phyloP scores from a whole-genome alignment of 2,797 vertebrate species.

The Tokudaia muenninki region DNA sequence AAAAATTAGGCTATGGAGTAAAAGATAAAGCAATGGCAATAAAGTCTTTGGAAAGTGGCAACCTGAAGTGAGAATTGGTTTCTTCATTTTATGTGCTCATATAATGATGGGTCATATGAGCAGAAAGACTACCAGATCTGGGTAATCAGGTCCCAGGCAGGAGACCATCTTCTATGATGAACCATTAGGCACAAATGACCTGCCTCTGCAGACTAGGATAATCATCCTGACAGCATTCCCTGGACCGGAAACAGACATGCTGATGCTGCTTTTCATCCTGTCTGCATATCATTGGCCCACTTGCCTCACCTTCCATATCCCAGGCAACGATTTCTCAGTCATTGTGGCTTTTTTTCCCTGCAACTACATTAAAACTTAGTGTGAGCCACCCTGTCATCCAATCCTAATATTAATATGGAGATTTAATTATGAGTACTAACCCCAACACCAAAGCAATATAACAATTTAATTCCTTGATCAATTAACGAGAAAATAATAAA shows the following conservation, averaged over 20 bases:
- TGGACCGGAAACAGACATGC: not conserved
- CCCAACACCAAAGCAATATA: not conserved
- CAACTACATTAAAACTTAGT: conserved; percentile 66
- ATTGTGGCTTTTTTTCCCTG: conserved; percentile 14
- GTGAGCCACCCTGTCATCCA: not conserved
- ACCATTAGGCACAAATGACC: conserved; percentile 7
- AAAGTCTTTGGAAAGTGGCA: not conserved
- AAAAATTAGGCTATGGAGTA: not conserved
- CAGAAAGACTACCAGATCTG: not conserved
- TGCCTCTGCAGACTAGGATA: conserved; percentile 16
- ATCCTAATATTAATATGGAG: not conserved
- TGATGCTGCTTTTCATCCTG: conserved; percentile 23
- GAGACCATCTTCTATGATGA: not conserved
- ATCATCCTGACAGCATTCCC: conserved; percentile 1
- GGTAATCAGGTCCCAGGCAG: not conserved
- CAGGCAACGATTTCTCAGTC: not conserved
- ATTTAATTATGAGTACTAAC: conserved; percentile 67
- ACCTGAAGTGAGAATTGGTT: not conserved
- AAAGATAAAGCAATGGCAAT: conserved; percentile 16
- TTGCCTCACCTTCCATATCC: conserved; percentile 7
- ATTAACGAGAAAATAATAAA: conserved; percentile 44
- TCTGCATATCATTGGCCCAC: conserved; percentile 16
- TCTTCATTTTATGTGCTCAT: not conserved
- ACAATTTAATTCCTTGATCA: conserved; percentile 64
- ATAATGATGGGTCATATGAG: not conserved